Evolutionary conservation across 2,113 vertebrate species (phyloP), one percentile per base, ranked within the genome.

Genomic region (Stigmatopora argus): DNA sequence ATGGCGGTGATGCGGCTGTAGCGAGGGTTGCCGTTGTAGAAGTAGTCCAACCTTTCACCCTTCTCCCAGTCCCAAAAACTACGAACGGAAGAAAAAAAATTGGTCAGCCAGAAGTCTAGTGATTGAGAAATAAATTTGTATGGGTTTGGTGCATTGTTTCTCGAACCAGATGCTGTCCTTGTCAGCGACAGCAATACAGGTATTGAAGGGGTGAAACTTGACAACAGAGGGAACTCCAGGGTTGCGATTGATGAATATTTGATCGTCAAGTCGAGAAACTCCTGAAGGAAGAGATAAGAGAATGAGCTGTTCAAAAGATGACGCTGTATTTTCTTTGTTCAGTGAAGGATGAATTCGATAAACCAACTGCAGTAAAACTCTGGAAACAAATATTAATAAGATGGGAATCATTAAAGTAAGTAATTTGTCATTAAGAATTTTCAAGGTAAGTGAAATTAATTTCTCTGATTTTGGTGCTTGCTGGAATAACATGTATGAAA

Each of bases 41-140:
- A 99, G 45, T 99, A 98, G 65, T 99, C 96, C 85, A 99, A 74
- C 73, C 98, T 92, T 59, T 98, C 97, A 6, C 93, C 94, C 61
- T 96, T 98, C 85, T 99, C 97, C 97, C 97, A 98, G 86, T 98
- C 96, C 97, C 96, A 98, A 60, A 99, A 98, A 34, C 96, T 98
- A 47, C 1, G 14, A 64, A 1, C 10, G 0, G 75, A 64, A 74
- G 69, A 23, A 65, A 3, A 69, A 45, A 73, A 41, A 13, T 23
- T 4, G 5, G 60, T 41, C 51, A 1, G 49, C 1, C 52, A 61
- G 34, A 70, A 65, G 41, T 49, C 31, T 2, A 23, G 26, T 48
- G 5, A 26, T 46, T 9, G 21, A 48, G 52, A 53, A 13, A 7
- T 19, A 11, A 0, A 21, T 5, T 51, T 12, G 18, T 35, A 38